Percentiles rank a stretch among this genome's conserved stretches.
Conservation (phyloP, 2,888 invertebrate genomes). For the Cerceris ruficornis region DNA sequence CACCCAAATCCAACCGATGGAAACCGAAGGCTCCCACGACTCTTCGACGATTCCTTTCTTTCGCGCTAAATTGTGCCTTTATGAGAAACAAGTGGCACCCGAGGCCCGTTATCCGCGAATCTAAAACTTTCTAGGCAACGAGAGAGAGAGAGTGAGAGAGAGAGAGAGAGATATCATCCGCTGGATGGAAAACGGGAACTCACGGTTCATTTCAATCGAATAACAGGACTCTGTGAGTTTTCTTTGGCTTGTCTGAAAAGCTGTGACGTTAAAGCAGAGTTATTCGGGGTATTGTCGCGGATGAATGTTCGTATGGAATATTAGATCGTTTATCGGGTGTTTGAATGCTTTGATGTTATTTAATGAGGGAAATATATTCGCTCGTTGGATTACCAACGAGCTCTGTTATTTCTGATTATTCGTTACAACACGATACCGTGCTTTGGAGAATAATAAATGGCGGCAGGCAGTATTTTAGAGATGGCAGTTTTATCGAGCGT, state of each 20-base stretch:
- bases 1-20: slow-evolving; percentile 32
- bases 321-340: no score
- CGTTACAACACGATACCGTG: no score
- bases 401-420: no score
- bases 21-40: slow-evolving; percentile 48
- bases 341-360: no score
- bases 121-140: slow-evolving; percentile 32
- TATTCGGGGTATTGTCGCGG: no score
- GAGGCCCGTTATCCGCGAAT: slow-evolving; percentile 26
- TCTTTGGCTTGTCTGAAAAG: neutral
- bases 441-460: no score
- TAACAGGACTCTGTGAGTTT: no score
- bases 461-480: no score
- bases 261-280: neutral
- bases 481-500: no score
- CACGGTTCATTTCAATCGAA: neutral
- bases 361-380: no score
- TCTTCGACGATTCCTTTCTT: slow-evolving; percentile 41
- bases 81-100: slow-evolving; percentile 50
- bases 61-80: slow-evolving; percentile 47
- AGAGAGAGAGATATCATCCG: slow-evolving; percentile 22
- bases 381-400: no score
- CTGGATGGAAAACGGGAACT: slow-evolving; percentile 31
- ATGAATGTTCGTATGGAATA: no score
- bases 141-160: neutral